Percentiles rank a stretch among this genome's conserved stretches.
Evolutionary conservation across 2,888 invertebrate species (phyloP).

Genomic region (Girardia tigrina): DNA sequence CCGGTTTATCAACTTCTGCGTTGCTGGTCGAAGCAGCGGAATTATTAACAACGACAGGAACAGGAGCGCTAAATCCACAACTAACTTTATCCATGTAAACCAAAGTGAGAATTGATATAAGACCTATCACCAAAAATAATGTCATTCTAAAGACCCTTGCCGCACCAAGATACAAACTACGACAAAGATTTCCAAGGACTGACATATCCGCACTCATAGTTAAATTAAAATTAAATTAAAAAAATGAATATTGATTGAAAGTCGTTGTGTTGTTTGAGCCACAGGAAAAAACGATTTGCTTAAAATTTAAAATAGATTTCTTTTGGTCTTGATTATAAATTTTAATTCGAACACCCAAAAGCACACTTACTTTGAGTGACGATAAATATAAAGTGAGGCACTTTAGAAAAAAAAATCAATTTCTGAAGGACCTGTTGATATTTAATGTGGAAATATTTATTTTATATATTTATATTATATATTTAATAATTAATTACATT

Average conservation of each 20-base stretch:
- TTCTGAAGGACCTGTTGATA: too few relatives aligned
- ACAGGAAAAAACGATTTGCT: too few relatives aligned
- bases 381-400: too few relatives aligned
- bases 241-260: background rate
- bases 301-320: too few relatives aligned
- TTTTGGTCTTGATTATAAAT: too few relatives aligned
- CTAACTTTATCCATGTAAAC: background rate
- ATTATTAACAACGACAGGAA: background rate
- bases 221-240: background rate
- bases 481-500: too few relatives aligned
- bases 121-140: background rate
- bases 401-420: too few relatives aligned
- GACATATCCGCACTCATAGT: slow-evolving; percentile 18
- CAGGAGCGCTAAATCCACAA: background rate
- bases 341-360: too few relatives aligned
- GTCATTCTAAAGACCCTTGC: background rate
- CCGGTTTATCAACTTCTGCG: background rate
- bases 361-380: too few relatives aligned
- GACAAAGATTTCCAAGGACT: background rate
- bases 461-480: too few relatives aligned
- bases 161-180: background rate
- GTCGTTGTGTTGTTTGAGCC: too few relatives aligned
- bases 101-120: background rate
- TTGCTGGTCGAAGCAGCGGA: background rate
- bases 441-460: too few relatives aligned